Evolutionary conservation across 2,797 vertebrate genomes (phyloP), one percentile per base, ranked within the genome.

Genomic region (Macroramphosus scolopax): DNA sequence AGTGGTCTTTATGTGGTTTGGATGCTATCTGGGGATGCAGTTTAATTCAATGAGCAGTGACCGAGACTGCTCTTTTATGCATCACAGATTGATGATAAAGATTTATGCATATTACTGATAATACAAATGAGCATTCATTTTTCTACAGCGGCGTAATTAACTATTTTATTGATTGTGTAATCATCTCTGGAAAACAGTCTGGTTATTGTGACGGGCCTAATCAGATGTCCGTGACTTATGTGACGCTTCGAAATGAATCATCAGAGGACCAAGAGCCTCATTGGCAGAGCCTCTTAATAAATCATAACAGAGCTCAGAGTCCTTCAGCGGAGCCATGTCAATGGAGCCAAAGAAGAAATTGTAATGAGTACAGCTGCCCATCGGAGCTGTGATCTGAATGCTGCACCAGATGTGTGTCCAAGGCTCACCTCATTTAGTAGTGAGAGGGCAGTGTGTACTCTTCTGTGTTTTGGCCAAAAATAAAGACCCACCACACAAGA

Each of bases 231-330:
- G 2, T 17, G 30, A 59, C 31, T 84, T 83, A 76, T 74, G 45
- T 65, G 75, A 77, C 25, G 30, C 52, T 61, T 46, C 34, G 37
- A 70, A 80, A 85, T 84, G 55, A 77, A 80, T 83, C 56, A 58
- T 51, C 60, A 60, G 52, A 51, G 44, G 56, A 69, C 69, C 30
- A 16, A 39, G 36, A 49, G 56, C 37, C 49, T 77, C 54, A 17
- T 17, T 56, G 68, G 37, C 44, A 45, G 15, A 42, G 68, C 36
- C 20, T 57, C 38, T 62, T n/a, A 51, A 64, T 75, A 68, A 78
- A 62, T 74, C 58, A 60, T 34, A 54, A 54, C 73, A 31, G 55
- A 31, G 17, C 36, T 72, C 41, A 30, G 50, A 17, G 62, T 32
- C 53, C 45, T 36, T 62, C 28, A 22, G 60, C 52, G 45, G 42